Base-by-base conservation (phyloP, 2,113 vertebrate genomes). In the Oryzias javanicus region DNA sequence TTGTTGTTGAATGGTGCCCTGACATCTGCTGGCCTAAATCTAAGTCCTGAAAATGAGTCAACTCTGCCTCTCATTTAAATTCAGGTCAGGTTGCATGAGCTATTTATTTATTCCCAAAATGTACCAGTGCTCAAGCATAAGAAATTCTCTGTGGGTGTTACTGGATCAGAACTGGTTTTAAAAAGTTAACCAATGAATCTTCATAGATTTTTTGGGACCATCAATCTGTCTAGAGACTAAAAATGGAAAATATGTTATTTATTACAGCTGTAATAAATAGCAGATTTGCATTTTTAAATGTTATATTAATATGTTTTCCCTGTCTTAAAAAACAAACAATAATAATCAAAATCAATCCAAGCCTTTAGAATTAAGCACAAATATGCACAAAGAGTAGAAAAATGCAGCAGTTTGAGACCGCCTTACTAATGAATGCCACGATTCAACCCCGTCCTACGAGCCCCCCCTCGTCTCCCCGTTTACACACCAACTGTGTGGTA, bases 381-480 rank as follows among this genome's bases (percentile, higher is more conserved):
- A 12, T 35, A 35, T 12, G 8, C 12, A 35, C 8, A 35, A 35
- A 50, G 10, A 29, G 1, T 4, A 12, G 29, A 29, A 29, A 53
- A 40, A 29, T 29, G 27, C 24, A 45, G 20, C 2, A 5, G 1
- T 27, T 45, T 44, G 6, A 46, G 53, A 53, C 22, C 16, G 4
- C 10, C 55, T 73, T 52, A 65, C 47, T 80, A 55, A 70, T 61
- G 61, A 64, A 76, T 18, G 58, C 61, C 19, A 65, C 27, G 62
- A 70, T 65, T 56, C 61, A 18, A 19, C 7, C 67, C 29, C 41
- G 50, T 24, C 53, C 40, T 0, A 3, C 29, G 2, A 12, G 12
- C 60, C 12, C 18, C 4, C 71, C 17, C 17, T 51, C 42, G 50
- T 25, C 45, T 47, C 24, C 17, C 13, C 16, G 4, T 14, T 52